Base-by-base conservation (phyloP, 64 coral and sea anemone genomes). In the Catalaphyllia jardinei region DNA sequence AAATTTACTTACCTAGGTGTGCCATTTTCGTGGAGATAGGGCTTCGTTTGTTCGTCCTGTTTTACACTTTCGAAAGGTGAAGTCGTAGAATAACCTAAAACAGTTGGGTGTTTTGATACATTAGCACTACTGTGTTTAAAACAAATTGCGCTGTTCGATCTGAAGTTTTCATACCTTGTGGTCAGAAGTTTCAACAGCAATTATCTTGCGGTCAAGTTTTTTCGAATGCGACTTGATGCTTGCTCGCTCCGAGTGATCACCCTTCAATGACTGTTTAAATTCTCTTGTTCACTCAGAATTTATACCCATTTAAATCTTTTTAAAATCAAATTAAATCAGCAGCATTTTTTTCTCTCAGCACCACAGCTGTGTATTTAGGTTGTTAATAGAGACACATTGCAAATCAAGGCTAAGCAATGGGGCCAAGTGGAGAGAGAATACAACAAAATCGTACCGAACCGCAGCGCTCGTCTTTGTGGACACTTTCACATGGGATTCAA, bases 241-340 rank as follows among this genome's bases (percentile, higher is more conserved):
- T 91, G 79, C 67, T 84, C 73, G 90, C 90, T 67, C 88, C 88
- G 90, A 88, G 86, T 88, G 87, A 93, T 73, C 72, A 75, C 85
- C 89, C 95, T 93, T 89, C 74, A 94, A 83, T 97, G 95, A 97
- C 74, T 97, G 91, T 87, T 73, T 78, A 86, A 91, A 83, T 94
- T 90, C 77, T 87, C 91, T 97, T 97, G 95, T 80, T 88, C 89
- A 94, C 88, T 89, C 83, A 97, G 95, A 97, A 93, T 97, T 97
- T 97, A 97, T 93, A 97, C 90, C 88, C 83, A 93, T 93, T 93
- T 93, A 93, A 90, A 87, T 92, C 91, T 97, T 97, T 75, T 97
- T 97, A 89, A 97, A 97, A 97, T 94, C 77, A 94, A 97, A 97
- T 97, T 93, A 93, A 91, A 91, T 97, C 87, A 93, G 88, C 75